A percentile compares a stretch with the other conserved stretches of the same genome.
Evolutionary conservation across 2,888 invertebrate species (phyloP).

Genomic region (Ectropis crepuscularia): DNA sequence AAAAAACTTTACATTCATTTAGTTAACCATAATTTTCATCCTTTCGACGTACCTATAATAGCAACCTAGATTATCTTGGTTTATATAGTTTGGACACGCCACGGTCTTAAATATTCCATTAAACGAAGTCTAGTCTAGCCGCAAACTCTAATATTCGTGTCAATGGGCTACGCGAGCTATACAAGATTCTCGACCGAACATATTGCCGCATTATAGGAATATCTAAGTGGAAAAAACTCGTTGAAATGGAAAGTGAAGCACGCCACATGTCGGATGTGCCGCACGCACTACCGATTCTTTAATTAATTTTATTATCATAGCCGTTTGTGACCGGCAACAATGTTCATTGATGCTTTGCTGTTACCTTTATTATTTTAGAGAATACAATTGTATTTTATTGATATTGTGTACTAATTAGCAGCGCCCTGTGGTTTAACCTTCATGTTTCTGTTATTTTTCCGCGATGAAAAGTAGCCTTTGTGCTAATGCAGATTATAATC

Average conservation of each 20-base stretch:
- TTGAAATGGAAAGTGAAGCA: slow-evolving; percentile 65
- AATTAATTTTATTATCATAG: slow-evolving; percentile 34
- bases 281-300: slow-evolving; percentile 43
- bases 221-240: slow-evolving; percentile 46
- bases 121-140: slow-evolving; percentile 15
- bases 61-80: background rate
- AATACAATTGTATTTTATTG: too few species aligned
- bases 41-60: too few species aligned
- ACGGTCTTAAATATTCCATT: slow-evolving; percentile 9
- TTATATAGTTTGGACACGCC: background rate
- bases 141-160: slow-evolving; percentile 21
- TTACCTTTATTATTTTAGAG: too few species aligned
- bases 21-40: too few species aligned
- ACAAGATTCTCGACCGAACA: slow-evolving; percentile 20
- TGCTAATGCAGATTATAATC: too few species aligned
- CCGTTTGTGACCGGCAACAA: slow-evolving; percentile 1
- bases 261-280: slow-evolving; percentile 42
- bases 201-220: slow-evolving; percentile 37
- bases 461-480: too few species aligned
- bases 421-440: too few species aligned
- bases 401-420: too few species aligned
- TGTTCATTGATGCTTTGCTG: background rate
- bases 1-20: too few species aligned
- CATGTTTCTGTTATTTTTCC: too few species aligned
- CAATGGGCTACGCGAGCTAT: slow-evolving; percentile 28